Base-by-base conservation (phyloP, 2,113 vertebrate species). In the Danionella cerebrum region DNA sequence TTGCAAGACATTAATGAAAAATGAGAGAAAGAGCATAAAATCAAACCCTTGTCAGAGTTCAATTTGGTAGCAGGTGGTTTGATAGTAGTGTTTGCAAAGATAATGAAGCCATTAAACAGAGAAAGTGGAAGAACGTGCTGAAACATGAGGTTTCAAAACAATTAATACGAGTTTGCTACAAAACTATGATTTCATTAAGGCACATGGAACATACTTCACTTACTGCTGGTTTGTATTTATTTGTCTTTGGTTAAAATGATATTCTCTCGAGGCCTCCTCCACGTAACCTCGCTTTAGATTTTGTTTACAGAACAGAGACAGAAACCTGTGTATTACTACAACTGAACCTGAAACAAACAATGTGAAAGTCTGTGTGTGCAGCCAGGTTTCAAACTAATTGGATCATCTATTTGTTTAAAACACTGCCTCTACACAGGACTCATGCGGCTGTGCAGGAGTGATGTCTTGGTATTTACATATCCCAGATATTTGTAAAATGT, bases 271-370 rank as follows among this genome's bases (percentile, higher is more conserved):
- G n/a, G n/a, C n/a, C n/a, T n/a, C n/a, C n/a, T n/a, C n/a, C n/a
- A n/a, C n/a, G n/a, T n/a, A n/a, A n/a, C n/a, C n/a, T n/a, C n/a
- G n/a, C n/a, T n/a, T n/a, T n/a, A n/a, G n/a, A n/a, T n/a, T n/a
- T n/a, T n/a, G n/a, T n/a, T n/a, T 42, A 44, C 39, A 16, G 14
- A 19, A 29, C 42, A 60, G n/a, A 29, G 35, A 12, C 2, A 60
- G 25, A 60, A 60, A 60, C 57, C 57, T 60, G 57, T 31, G 57
- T 60, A 60, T 60, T 60, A 60, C 57, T 60, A 60, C 14, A 41
- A 24, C n/a, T n/a, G n/a, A n/a, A n/a, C n/a, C n/a, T n/a, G n/a
- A n/a, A n/a, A n/a, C n/a, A n/a, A n/a, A n/a, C n/a, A n/a, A n/a
- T 47, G 44, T 24, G 41, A 9, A 16, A 8, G 14, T 21, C 16